Conservation (phyloP, 2,888 invertebrate genomes). For the Leptothorax acervorum region DNA sequence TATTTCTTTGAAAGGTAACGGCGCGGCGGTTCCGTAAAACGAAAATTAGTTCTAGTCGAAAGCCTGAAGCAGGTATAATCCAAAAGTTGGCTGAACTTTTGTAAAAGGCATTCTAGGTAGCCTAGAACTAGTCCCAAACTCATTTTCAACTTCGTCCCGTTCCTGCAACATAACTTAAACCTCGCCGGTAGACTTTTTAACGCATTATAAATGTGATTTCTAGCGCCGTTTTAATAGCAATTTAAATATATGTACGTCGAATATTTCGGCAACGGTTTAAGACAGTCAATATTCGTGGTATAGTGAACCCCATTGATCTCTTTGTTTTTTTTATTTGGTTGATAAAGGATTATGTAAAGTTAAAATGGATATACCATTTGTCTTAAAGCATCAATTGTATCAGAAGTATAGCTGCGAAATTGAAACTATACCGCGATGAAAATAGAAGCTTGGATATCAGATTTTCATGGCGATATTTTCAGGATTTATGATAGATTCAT, state of each 20-base stretch:
- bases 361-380: neutral
- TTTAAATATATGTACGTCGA: slow-evolving; percentile 9
- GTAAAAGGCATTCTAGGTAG: slow-evolving; percentile 52
- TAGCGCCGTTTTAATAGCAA: slow-evolving; percentile 16
- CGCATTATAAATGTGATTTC: slow-evolving; percentile 45
- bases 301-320: neutral
- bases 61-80: slow-evolving; percentile 55
- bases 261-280: neutral
- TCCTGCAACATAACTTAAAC: slow-evolving; percentile 50
- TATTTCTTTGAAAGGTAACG: slow-evolving; percentile 42
- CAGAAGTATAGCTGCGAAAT: neutral
- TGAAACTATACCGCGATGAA: slow-evolving; percentile 4
- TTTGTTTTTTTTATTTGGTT: neutral
- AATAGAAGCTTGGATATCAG: neutral
- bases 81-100: slow-evolving; percentile 52
- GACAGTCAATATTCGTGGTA: neutral
- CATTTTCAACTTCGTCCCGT: slow-evolving; percentile 52
- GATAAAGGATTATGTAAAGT: slow-evolving; percentile 3
- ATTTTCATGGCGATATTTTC: slow-evolving; percentile 27
- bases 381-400: neutral
- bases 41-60: slow-evolving; percentile 53
- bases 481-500: slow-evolving; percentile 36
- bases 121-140: slow-evolving; percentile 55
- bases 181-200: slow-evolving; percentile 44
- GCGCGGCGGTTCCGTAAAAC: slow-evolving; percentile 39